Conservation (phyloP, 2,797 vertebrate genomes). For the Hydrocynus forskahlii region DNA sequence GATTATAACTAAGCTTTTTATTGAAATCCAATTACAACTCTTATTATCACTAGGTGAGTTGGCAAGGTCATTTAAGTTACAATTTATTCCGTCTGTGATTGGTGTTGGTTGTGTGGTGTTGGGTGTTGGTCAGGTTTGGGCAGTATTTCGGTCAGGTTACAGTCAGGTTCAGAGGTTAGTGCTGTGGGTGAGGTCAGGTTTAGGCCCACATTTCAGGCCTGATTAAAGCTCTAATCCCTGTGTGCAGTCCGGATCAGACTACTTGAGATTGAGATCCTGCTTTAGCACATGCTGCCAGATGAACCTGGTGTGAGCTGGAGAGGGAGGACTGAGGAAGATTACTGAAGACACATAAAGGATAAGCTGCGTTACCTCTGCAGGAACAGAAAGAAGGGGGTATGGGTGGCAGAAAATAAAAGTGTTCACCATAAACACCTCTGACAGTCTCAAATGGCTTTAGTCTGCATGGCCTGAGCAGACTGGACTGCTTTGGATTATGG, state of each 20-base stretch:
- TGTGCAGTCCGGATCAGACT: slow-evolving; percentile 15
- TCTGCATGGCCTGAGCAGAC: background rate
- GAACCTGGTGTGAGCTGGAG: slow-evolving; percentile 65
- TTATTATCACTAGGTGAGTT: too few species aligned
- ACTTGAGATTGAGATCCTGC: slow-evolving; percentile 9
- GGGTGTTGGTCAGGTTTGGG: background rate
- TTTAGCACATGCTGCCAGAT: slow-evolving; percentile 33
- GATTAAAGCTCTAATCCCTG: background rate
- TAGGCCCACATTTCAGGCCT: background rate
- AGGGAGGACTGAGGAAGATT: slow-evolving; percentile 67
- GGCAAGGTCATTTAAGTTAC: too few species aligned
- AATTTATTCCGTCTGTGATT: background rate
- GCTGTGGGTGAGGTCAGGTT: background rate
- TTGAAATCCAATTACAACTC: too few species aligned
- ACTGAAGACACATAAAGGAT: slow-evolving; percentile 67
- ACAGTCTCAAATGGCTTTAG: background rate
- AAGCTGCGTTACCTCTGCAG: slow-evolving; percentile 61
- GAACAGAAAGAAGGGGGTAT: background rate
- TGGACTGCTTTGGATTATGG: background rate
- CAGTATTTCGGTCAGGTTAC: background rate
- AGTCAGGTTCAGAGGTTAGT: background rate
- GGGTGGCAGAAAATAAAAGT: background rate
- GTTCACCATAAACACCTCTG: background rate
- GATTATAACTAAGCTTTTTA: too few species aligned
- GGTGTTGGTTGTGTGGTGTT: background rate